phyloP scores from a whole-genome alignment of 2,113 vertebrate genomes.

The Canis aureus region DNA sequence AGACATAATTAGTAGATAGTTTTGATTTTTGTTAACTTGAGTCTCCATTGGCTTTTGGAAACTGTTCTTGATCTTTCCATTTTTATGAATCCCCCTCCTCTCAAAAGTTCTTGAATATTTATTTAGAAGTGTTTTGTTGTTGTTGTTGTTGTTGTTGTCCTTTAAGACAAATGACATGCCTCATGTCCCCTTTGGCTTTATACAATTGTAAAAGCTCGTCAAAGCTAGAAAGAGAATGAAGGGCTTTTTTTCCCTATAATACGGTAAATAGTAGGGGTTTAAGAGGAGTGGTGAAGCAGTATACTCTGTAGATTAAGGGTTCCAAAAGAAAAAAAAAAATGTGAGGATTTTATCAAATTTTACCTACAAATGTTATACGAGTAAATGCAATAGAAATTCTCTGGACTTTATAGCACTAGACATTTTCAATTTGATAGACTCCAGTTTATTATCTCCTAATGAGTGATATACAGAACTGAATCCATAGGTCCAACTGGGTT shows the following conservation, averaged over 20 bases:
- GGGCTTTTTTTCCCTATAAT: neutral
- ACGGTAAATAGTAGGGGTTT: neutral
- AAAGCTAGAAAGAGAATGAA: neutral
- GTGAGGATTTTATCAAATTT: neutral
- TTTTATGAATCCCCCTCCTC: neutral
- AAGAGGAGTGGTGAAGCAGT: accelerated
- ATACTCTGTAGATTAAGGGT: neutral
- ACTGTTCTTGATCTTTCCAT: neutral
- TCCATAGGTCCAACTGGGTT: neutral
- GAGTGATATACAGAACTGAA: neutral
- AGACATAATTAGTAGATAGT: neutral
- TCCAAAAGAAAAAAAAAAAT: neutral
- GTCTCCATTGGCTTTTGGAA: neutral
- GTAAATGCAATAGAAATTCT: neutral
- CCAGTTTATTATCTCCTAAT: neutral
- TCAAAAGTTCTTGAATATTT: neutral
- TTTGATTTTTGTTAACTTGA: neutral
- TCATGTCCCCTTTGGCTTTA: neutral
- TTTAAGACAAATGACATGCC: neutral
- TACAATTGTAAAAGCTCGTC: neutral
- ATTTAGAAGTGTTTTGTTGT: neutral
- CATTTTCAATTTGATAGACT: neutral
- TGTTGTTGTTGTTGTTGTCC: neutral
- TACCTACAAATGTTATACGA: neutral
- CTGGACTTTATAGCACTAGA: neutral